Evolutionary conservation across 1,140 invertebrate species (phyloP).

Genomic region (Drosophila lacertosa): DNA sequence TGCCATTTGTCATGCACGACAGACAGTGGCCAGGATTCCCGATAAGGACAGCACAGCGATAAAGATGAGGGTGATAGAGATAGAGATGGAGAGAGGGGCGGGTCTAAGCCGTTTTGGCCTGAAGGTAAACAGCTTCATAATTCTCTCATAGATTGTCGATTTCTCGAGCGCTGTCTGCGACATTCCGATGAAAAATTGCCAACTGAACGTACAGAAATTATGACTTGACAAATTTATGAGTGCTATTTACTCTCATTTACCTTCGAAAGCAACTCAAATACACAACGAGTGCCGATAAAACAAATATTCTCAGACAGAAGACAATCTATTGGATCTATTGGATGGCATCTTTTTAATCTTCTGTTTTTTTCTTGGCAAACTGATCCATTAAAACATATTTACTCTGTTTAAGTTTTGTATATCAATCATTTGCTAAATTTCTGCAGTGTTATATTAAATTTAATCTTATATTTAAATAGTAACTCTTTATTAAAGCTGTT

Average conservation of each 20-base stretch:
- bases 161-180: slow-evolving; percentile 34
- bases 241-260: slow-evolving; percentile 5
- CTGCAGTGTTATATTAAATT: too few species aligned
- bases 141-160: slow-evolving; percentile 49
- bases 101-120: slow-evolving; percentile 20
- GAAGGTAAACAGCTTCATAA: slow-evolving; percentile 54
- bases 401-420: too few species aligned
- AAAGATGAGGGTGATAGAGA: too few species aligned
- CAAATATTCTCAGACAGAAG: too few species aligned
- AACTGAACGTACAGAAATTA: slow-evolving; percentile 32
- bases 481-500: too few species aligned
- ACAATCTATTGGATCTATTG: too few species aligned
- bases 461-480: too few species aligned
- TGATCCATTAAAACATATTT: too few species aligned
- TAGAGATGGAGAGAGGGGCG: slow-evolving; percentile 3
- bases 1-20: slow-evolving; percentile 67
- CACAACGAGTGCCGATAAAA: not conserved
- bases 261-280: not conserved
- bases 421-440: too few species aligned
- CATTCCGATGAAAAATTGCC: slow-evolving; percentile 48
- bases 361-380: too few species aligned
- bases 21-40: slow-evolving; percentile 4
- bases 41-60: slow-evolving; percentile 5
- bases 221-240: slow-evolving; percentile 40
- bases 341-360: too few species aligned